Conservation (phyloP, 2,797 vertebrate species). For the Microctenopoma stevenorrisi region DNA sequence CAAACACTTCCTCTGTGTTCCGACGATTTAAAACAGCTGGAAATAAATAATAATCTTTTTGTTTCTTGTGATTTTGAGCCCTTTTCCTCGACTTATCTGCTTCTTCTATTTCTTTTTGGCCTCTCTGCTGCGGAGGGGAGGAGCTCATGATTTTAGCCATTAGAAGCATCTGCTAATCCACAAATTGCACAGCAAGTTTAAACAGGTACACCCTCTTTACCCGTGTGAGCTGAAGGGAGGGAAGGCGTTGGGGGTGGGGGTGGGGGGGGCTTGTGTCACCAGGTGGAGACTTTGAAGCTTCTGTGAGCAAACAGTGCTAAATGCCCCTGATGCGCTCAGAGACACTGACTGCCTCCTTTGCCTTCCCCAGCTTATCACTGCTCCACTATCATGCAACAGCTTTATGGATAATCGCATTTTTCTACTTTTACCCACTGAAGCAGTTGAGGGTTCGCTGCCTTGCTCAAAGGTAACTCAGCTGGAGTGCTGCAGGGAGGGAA, state of each 20-base stretch:
- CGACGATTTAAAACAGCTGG: no score
- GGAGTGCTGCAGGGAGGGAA: slow-evolving; percentile 28
- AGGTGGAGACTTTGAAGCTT: slow-evolving; percentile 31
- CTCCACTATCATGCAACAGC: background rate
- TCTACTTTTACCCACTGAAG: slow-evolving; percentile 12
- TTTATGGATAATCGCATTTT: slow-evolving; percentile 32
- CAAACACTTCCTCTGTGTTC: no score
- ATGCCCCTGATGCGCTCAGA: background rate
- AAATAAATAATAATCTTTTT: no score
- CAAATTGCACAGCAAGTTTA: slow-evolving; percentile 91
- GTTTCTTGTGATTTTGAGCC: background rate
- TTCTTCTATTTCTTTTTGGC: background rate
- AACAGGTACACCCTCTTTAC: slow-evolving; percentile 86
- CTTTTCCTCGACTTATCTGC: background rate
- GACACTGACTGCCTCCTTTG: background rate
- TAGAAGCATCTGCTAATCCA: slow-evolving; percentile 91
- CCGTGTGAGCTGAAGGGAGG: slow-evolving; percentile 75
- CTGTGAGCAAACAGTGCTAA: slow-evolving; percentile 10
- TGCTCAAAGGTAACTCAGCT: slow-evolving; percentile 60
- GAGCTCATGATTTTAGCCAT: slow-evolving; percentile 82
- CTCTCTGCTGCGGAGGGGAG: slow-evolving; percentile 32
- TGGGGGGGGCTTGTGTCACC: slow-evolving; percentile 8
- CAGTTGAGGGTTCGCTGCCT: slow-evolving; percentile 31
- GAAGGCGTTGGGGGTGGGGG: slow-evolving; percentile 40
- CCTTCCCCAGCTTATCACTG: background rate